Base-by-base conservation (phyloP, 2,888 invertebrate species). In the Zelleria hepariella region DNA sequence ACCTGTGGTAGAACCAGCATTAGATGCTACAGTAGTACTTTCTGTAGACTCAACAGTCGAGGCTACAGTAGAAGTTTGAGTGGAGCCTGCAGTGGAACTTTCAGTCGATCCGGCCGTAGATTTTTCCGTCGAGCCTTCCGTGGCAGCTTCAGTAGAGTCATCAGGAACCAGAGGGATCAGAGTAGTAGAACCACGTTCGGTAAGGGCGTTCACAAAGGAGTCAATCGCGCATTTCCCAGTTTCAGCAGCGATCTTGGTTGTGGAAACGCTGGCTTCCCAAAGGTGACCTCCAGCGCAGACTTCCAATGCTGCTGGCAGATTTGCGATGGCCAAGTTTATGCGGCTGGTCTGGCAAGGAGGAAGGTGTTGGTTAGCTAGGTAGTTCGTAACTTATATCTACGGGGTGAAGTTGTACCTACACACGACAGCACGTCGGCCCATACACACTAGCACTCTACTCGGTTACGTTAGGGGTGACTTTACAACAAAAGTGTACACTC, bases 281-380 rank as follows among this genome's bases (percentile, higher is more conserved):
- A 87, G 66, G 2, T 72, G 72, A 3, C 66, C 67, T 0, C 79
- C 84, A 1, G 84, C 82, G 64, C 88, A 88, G 1, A 86, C 66
- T 63, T 87, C 80, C 1, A 87, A 65, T 2, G 80, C 65, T 0
- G 80, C 77, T 15, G 86, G 84, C 18, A 87, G 64, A 0, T 77
- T 73, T 10, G 77, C 74, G 57, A 86, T 62, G 3, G 75, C 73
- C 8, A 86, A 58, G 60, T 81, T 82, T 62, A 84, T 78, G 53
- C 81, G 80, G 5, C 75, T 74, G 24, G 83, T 73, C 88, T 88
- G 73, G 5, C 7, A 20, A 49, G 18, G 49, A 49, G 18, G 5
- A 8, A 20, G 8, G 18, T 49, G 15, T 48, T 7, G 10, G 15
- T 7, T 3, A n/a, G 15, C 3, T 48, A 48, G 4, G 32, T 32